Evolutionary conservation across 2,113 vertebrate genomes (phyloP).

Genomic region (Cavia aperea): DNA sequence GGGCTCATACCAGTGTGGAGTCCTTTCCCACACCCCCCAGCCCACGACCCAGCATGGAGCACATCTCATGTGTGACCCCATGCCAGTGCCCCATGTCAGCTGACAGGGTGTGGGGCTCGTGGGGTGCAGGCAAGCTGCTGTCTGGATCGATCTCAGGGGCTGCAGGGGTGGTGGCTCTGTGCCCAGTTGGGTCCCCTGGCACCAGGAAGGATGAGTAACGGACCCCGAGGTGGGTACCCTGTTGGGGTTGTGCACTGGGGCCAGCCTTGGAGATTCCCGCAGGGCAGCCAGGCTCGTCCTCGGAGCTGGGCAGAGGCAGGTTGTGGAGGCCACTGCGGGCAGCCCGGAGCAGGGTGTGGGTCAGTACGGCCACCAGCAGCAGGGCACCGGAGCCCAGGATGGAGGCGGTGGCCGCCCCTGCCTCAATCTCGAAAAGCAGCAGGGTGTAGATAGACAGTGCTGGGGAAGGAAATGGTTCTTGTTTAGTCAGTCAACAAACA

Average conservation of each 20-base stretch:
- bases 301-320: constrained; percentile 73
- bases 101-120: constrained; percentile 77
- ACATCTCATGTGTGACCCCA: constrained; percentile 83
- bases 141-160: constrained; percentile 65
- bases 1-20: constrained; percentile 87
- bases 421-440: constrained; percentile 84
- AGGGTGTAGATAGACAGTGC: constrained; percentile 87
- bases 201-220: constrained; percentile 74
- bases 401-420: constrained; percentile 80
- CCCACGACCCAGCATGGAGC: constrained; percentile 78
- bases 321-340: constrained; percentile 62
- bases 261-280: constrained; percentile 72
- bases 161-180: constrained; percentile 61
- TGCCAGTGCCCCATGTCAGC: constrained; percentile 82
- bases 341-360: constrained; percentile 78
- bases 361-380: constrained; percentile 77
- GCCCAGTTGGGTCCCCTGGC: constrained; percentile 64
- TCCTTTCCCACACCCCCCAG: constrained; percentile 78
- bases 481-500: background rate
- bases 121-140: constrained; percentile 44
- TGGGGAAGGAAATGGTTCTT: constrained; percentile 42
- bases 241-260: constrained; percentile 67
- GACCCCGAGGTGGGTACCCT: constrained; percentile 76
- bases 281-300: constrained; percentile 76
- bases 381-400: constrained; percentile 84